These are phyloP conservation scores for Archocentrus centrarchus DNA, from an alignment of 2,113 vertebrate species.

Conservation along the genomic window DNA sequence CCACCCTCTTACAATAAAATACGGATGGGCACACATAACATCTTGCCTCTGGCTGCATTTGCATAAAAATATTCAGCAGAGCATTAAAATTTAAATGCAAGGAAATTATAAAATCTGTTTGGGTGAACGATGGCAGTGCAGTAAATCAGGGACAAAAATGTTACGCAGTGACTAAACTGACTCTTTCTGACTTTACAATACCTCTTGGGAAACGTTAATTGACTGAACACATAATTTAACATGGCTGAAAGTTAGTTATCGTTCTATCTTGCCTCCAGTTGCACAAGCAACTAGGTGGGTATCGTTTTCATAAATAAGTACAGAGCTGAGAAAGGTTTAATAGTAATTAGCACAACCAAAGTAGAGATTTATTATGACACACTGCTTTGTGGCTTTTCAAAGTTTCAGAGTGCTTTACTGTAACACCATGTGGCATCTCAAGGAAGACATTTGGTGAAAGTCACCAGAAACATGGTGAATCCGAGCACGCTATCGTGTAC, in stretches of 20 bases:
- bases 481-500: no score
- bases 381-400: background rate
- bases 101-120: conserved; percentile 44
- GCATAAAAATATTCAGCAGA: conserved; percentile 24
- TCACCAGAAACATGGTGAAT: background rate
- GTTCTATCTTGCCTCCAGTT: background rate
- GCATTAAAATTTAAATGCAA: conserved; percentile 38
- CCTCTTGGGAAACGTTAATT: conserved; percentile 1
- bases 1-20: background rate
- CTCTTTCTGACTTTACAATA: background rate
- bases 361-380: background rate
- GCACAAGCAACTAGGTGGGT: background rate
- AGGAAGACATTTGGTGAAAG: background rate
- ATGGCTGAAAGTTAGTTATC: conserved; percentile 1
- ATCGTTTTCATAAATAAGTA: background rate
- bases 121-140: conserved; percentile 37
- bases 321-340: background rate
- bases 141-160: conserved; percentile 30
- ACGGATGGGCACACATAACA: background rate
- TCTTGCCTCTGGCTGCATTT: conserved; percentile 22
- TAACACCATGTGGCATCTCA: background rate
- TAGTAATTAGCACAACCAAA: background rate
- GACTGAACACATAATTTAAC: conserved; percentile 7
- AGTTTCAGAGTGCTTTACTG: no score
- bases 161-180: conserved; percentile 6